Evolutionary conservation across 1,140 invertebrate genomes (phyloP).

Genomic region (Oscheius sp.): DNA sequence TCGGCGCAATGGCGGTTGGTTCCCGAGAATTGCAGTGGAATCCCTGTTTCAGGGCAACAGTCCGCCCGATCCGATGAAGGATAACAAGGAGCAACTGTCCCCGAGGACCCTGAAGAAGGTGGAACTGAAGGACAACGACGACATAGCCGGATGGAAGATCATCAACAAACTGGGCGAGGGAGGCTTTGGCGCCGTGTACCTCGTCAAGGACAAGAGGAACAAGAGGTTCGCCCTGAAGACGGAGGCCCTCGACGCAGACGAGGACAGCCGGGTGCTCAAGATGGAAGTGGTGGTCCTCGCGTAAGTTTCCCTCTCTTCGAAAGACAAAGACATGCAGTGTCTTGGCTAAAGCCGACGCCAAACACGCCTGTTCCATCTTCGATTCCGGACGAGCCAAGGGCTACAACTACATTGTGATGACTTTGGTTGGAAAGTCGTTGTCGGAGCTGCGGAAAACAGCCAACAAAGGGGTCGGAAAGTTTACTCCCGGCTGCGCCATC

Average conservation of each 20-base stretch:
- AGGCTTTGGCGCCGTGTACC: slow-evolving; percentile 40
- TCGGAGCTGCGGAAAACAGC: slow-evolving; percentile 39
- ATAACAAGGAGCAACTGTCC: no score
- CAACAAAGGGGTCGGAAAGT: slow-evolving; percentile 8
- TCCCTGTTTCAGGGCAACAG: no score
- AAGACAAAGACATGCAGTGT: no score
- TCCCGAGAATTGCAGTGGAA: no score
- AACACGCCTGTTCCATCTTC: slow-evolving; percentile 33
- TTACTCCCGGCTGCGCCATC: slow-evolving; percentile 25
- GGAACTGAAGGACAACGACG: slow-evolving; percentile 13
- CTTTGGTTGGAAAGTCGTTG: slow-evolving; percentile 29
- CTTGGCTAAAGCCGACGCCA: slow-evolving; percentile 24
- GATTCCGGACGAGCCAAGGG: slow-evolving; percentile 31
- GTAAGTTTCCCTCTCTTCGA: no score
- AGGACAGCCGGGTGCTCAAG: slow-evolving; percentile 17
- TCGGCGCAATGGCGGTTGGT: no score
- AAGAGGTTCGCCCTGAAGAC: slow-evolving; percentile 40
- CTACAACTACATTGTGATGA: slow-evolving; percentile 39
- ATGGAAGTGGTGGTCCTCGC: slow-evolving; percentile 37
- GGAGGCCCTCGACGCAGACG: slow-evolving; percentile 26
- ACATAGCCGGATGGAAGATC: slow-evolving; percentile 20
- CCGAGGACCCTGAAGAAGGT: no score
- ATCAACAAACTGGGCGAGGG: slow-evolving; percentile 37
- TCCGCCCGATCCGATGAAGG: no score
- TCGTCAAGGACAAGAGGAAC: slow-evolving; percentile 9